A percentile compares a stretch with the other conserved stretches of the same genome.
These are phyloP conservation scores for Parauchenoglanis ngamensis DNA, from an alignment of 2,797 vertebrate genomes.

Conservation along the genomic window DNA sequence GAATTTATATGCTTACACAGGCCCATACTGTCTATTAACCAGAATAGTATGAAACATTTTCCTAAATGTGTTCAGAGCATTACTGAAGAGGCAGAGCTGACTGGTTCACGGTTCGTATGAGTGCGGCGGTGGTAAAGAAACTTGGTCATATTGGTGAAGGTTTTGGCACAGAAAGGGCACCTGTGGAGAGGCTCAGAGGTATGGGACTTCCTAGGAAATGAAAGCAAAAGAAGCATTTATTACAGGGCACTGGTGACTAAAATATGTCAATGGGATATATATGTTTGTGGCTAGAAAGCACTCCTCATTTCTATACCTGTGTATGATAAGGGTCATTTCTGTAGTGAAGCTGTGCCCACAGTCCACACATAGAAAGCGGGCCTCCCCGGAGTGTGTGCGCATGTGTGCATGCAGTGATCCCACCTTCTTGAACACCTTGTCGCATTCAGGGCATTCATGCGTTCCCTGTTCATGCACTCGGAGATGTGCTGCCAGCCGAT, in stretches of 20 bases:
- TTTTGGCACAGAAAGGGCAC: slow-evolving; percentile 87
- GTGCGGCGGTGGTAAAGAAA: slow-evolving; percentile 90
- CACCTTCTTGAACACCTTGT: slow-evolving; percentile 88
- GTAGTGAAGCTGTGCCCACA: slow-evolving; percentile 89
- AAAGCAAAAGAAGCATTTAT: not conserved
- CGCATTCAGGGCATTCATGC: slow-evolving; percentile 84
- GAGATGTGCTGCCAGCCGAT: slow-evolving; percentile 83
- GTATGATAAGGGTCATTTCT: slow-evolving; percentile 87
- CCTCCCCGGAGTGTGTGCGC: slow-evolving; percentile 86
- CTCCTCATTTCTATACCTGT: slow-evolving; percentile 70
- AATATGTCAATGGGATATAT: not conserved
- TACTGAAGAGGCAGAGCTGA: slow-evolving; percentile 65
- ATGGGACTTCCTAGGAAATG: slow-evolving; percentile 79
- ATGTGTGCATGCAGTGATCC: slow-evolving; percentile 87
- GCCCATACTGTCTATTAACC: not conserved
- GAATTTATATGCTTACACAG: not conserved
- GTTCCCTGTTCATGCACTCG: slow-evolving; percentile 87
- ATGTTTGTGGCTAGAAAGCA: not conserved
- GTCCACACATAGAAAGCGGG: slow-evolving; percentile 87
- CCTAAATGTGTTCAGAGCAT: not conserved
- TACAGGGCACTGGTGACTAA: not conserved
- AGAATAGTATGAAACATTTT: not conserved
- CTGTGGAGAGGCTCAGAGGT: slow-evolving; percentile 86
- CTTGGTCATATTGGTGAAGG: slow-evolving; percentile 94
- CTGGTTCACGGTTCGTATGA: slow-evolving; percentile 63